Conservation (phyloP, 2,888 invertebrate species). For the Panorpa germanica region DNA sequence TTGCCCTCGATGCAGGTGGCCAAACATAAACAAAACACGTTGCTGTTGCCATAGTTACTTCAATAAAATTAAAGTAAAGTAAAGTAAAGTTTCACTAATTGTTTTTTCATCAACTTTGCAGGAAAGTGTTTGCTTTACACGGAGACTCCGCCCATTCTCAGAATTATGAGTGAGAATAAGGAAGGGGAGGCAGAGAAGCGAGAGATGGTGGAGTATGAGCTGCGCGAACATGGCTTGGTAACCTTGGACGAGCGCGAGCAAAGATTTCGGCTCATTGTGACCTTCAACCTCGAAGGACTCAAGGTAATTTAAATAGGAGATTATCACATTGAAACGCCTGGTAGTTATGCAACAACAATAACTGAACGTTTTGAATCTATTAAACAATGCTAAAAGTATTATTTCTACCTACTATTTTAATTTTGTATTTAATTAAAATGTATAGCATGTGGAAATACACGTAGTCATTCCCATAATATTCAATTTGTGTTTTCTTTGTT, state of each 20-base stretch:
- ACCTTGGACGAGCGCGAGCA: slow-evolving; percentile 13
- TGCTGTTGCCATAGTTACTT: slow-evolving; percentile 1
- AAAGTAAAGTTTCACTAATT: slow-evolving; percentile 3
- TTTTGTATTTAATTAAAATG: slow-evolving; percentile 3
- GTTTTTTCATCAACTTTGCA: slow-evolving; percentile 12
- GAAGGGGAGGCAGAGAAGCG: too few relatives aligned
- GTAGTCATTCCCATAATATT: background rate
- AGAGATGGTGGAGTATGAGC: slow-evolving; percentile 24
- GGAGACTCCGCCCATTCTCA: slow-evolving; percentile 30
- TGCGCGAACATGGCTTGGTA: slow-evolving; percentile 23
- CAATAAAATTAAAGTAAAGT: slow-evolving; percentile 2
- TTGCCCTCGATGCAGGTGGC: too few relatives aligned
- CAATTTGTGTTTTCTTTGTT: too few relatives aligned
- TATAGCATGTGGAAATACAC: too few relatives aligned
- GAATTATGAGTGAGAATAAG: too few relatives aligned
- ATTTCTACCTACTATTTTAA: slow-evolving; percentile 1
- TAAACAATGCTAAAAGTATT: slow-evolving; percentile 1
- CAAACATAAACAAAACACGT: too few relatives aligned
- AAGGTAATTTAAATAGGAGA: background rate
- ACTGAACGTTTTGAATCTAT: slow-evolving; percentile 12
- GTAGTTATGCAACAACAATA: slow-evolving; percentile 26
- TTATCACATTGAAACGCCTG: slow-evolving; percentile 21
- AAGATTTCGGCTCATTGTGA: background rate
- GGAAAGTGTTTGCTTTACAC: slow-evolving; percentile 32
- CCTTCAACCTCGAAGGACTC: slow-evolving; percentile 1